Conservation (phyloP, 2,797 vertebrate genomes). For the Xyrichtys novacula region DNA sequence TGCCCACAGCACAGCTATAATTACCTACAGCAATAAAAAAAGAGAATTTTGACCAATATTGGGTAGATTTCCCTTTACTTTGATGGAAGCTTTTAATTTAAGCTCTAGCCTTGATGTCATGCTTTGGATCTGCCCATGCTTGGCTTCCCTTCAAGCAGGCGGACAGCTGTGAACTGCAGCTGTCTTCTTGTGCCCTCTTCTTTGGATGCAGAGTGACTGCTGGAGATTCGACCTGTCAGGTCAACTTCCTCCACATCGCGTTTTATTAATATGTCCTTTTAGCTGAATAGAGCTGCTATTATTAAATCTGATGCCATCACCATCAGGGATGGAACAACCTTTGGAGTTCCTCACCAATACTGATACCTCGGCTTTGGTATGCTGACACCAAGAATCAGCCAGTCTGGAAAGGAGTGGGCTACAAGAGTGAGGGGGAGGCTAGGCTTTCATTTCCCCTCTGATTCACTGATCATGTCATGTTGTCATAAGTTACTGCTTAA, state of each 20-base stretch:
- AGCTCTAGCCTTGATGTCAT: conserved; percentile 59
- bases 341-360: too few species aligned
- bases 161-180: conserved; percentile 13
- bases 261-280: not conserved
- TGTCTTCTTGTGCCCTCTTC: not conserved
- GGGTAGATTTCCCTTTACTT: conserved; percentile 52
- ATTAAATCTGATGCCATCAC: not conserved
- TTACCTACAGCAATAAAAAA: conserved; percentile 76
- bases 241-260: not conserved
- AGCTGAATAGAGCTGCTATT: not conserved
- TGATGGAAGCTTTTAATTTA: conserved; percentile 70
- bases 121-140: conserved; percentile 47
- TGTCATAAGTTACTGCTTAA: too few species aligned
- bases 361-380: too few species aligned
- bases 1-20: conserved; percentile 67
- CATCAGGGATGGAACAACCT: not conserved
- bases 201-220: conserved; percentile 22
- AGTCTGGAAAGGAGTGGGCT: too few species aligned
- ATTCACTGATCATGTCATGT: too few species aligned
- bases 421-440: too few species aligned
- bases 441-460: too few species aligned
- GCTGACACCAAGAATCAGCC: too few species aligned
- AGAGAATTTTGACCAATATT: conserved; percentile 61
- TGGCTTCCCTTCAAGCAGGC: conserved; percentile 18
- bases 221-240: not conserved